phyloP scores from a whole-genome alignment of 2,113 vertebrate species.

The Thamnaconus septentrionalis region DNA sequence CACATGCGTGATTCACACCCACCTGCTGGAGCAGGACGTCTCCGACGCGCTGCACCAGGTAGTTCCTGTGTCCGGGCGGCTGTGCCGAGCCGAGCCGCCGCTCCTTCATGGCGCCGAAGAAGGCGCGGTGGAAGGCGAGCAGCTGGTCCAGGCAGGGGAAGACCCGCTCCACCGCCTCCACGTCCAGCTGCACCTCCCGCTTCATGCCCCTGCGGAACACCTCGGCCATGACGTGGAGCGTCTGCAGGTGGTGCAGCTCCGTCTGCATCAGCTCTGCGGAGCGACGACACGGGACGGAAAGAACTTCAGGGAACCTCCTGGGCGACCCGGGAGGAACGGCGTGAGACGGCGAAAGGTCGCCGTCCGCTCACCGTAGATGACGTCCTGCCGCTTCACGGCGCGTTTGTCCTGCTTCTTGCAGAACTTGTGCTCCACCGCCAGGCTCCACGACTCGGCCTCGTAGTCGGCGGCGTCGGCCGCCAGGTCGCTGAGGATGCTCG shows the following conservation, averaged over 20 bases:
- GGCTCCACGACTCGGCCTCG: constrained; percentile 93
- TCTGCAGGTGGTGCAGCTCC: constrained; percentile 94
- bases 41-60: constrained; percentile 87
- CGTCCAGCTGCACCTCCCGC: constrained; percentile 89
- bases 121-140: constrained; percentile 83
- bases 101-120: constrained; percentile 87
- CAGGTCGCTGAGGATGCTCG: constrained; percentile 80
- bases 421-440: constrained; percentile 85
- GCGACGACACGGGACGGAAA: neutral
- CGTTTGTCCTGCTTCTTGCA: constrained; percentile 86
- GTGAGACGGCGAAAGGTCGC: neutral
- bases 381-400: constrained; percentile 90
- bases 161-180: constrained; percentile 84
- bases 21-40: constrained; percentile 93
- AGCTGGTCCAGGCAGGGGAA: constrained; percentile 94
- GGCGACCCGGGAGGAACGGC: neutral
- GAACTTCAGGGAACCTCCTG: neutral
- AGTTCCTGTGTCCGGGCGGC: constrained; percentile 81
- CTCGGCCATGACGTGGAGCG: constrained; percentile 92
- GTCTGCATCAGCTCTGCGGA: constrained; percentile 95
- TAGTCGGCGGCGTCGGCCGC: constrained; percentile 80
- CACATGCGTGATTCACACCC: neutral
- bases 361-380: constrained; percentile 88
- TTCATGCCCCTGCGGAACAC: constrained; percentile 93
- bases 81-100: constrained; percentile 79